Conservation (phyloP, 2,113 vertebrate species). For the Cyanocitta stelleri region DNA sequence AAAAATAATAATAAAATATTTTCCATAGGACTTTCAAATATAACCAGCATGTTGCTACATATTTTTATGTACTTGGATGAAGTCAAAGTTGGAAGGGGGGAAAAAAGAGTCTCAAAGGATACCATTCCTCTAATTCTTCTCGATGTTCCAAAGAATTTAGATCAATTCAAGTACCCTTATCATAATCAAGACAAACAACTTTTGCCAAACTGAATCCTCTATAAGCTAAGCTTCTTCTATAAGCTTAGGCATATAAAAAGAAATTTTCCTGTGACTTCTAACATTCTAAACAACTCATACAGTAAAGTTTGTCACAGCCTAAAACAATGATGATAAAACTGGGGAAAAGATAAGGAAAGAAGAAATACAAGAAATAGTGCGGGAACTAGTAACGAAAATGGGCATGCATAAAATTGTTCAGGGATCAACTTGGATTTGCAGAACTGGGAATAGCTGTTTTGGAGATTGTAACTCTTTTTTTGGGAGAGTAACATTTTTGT, state of each 20-base stretch:
- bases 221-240: too few relatives aligned
- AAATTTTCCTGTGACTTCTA: neutral
- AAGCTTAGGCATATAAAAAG: neutral
- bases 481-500: neutral
- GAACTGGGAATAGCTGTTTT: neutral
- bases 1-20: neutral
- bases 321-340: neutral
- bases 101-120: neutral
- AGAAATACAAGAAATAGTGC: neutral
- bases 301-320: neutral
- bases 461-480: neutral
- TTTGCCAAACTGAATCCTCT: neutral
- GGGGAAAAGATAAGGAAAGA: neutral
- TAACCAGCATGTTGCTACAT: rapidly evolving
- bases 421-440: neutral
- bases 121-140: neutral
- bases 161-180: neutral
- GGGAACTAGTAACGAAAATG: neutral
- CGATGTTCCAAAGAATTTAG: neutral
- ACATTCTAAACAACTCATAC: neutral
- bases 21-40: neutral
- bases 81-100: neutral
- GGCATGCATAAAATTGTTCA: neutral
- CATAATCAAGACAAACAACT: neutral
- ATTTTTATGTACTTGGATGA: neutral